A percentile compares a stretch with the other conserved stretches of the same genome.
Conservation (phyloP, 2,797 vertebrate species). For the Poeciliopsis gracilis region DNA sequence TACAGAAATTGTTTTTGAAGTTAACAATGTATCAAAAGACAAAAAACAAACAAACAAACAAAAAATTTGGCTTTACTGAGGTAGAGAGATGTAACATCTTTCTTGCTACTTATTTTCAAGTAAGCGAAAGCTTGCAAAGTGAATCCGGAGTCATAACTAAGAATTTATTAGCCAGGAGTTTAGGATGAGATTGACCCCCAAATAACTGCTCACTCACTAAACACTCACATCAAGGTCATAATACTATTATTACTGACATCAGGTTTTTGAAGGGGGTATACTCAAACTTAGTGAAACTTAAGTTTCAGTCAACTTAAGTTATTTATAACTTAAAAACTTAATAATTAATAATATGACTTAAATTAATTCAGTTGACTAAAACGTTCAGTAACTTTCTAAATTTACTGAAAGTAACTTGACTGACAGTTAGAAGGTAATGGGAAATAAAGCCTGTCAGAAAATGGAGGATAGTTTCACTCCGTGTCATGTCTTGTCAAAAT, state of each 20-base stretch:
- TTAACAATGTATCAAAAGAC: neutral
- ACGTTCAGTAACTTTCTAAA: too few species aligned
- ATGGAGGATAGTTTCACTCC: conserved; percentile 22
- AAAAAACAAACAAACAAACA: neutral
- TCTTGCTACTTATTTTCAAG: neutral
- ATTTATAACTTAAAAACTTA: too few species aligned
- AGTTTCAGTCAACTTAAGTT: too few species aligned
- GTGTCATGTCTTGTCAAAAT: conserved; percentile 38
- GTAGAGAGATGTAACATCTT: neutral
- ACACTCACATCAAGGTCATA: neutral
- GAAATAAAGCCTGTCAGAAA: conserved; percentile 25
- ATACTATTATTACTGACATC: neutral
- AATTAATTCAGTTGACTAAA: too few species aligned
- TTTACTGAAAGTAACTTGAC: neutral
- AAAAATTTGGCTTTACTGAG: neutral
- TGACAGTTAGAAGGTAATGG: conserved; percentile 5
- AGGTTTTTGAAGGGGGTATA: neutral
- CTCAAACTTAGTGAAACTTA: neutral
- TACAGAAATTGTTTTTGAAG: neutral
- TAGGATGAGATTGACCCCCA: neutral
- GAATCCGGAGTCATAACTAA: neutral
- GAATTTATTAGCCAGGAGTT: neutral
- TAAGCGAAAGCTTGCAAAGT: neutral
- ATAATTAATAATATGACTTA: too few species aligned
- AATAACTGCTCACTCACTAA: conserved; percentile 4